phyloP scores from a whole-genome alignment of 1,140 invertebrate genomes.

The Nymphalis io region DNA sequence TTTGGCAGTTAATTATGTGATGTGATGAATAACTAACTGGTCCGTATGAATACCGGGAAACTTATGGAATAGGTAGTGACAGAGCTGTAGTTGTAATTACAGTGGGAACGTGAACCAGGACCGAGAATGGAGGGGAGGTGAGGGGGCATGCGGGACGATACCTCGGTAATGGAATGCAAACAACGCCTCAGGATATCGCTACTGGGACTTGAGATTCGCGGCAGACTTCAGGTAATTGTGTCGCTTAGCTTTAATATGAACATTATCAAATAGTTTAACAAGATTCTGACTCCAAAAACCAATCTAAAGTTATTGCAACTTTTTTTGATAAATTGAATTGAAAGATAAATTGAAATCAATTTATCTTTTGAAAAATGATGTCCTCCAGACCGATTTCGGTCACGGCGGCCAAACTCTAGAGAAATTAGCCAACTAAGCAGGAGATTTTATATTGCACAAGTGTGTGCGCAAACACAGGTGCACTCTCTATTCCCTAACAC shows the following conservation, averaged over 20 bases:
- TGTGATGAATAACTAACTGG: not conserved
- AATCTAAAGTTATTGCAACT: too few relatives aligned
- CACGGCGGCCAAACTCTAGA: too few relatives aligned
- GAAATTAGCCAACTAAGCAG: too few relatives aligned
- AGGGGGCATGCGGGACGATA: slow-evolving; percentile 1
- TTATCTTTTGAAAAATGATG: too few relatives aligned
- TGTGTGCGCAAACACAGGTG: too few relatives aligned
- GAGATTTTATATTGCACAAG: too few relatives aligned
- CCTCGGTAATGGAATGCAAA: slow-evolving; percentile 30
- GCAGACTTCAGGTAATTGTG: not conserved
- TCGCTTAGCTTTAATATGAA: not conserved
- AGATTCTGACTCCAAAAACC: not conserved
- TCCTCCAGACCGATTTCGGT: too few relatives aligned
- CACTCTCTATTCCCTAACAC: too few relatives aligned
- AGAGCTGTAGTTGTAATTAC: slow-evolving; percentile 4
- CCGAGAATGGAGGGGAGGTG: not conserved
- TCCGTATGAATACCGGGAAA: not conserved
- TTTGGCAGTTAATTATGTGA: not conserved
- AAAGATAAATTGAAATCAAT: too few relatives aligned
- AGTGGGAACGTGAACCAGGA: not conserved
- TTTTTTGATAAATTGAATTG: too few relatives aligned
- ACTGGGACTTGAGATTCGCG: not conserved
- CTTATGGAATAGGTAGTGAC: not conserved
- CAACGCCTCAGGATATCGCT: slow-evolving; percentile 27
- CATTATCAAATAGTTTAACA: too few relatives aligned